These are phyloP conservation scores for Drosophila pachea DNA, from an alignment of 1,140 invertebrate genomes.

Conservation along the genomic window DNA sequence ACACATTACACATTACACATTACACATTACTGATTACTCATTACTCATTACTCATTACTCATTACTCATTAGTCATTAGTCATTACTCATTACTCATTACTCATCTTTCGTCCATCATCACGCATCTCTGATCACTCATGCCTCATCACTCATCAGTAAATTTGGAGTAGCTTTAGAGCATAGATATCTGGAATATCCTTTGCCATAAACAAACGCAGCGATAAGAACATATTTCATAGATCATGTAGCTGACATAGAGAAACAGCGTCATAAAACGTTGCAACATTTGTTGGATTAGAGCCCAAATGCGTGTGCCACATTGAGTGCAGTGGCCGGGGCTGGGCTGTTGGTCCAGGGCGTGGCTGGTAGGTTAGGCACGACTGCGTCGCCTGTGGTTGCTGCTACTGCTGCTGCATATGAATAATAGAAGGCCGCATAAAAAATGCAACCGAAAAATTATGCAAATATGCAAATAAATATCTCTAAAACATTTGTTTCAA, in stretches of 20 bases:
- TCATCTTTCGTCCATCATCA: too few species aligned
- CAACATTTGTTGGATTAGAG: not conserved
- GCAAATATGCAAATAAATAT: constrained; percentile 76
- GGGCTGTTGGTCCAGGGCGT: not conserved
- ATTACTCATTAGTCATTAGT: too few species aligned
- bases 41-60: too few species aligned
- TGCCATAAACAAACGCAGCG: not conserved
- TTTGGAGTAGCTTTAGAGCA: not conserved
- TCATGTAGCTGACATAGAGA: constrained; percentile 6
- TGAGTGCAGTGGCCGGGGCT: not conserved
- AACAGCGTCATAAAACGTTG: constrained; percentile 2
- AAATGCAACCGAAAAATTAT: constrained; percentile 64
- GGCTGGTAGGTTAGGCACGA: not conserved
- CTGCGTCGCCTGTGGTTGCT: constrained; percentile 23
- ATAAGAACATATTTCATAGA: constrained; percentile 1
- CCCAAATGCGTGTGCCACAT: not conserved
- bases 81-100: too few species aligned
- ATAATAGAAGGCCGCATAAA: constrained; percentile 67
- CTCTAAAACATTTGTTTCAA: constrained; percentile 76
- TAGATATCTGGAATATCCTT: not conserved
- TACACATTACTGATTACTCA: too few species aligned
- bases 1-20: too few species aligned
- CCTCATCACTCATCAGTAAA: not conserved
- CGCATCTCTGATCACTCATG: too few species aligned
- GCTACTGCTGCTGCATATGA: constrained; percentile 61